Evolutionary conservation across 2,113 vertebrate species (phyloP).

Genomic region (Eulacestoma nigropectus): DNA sequence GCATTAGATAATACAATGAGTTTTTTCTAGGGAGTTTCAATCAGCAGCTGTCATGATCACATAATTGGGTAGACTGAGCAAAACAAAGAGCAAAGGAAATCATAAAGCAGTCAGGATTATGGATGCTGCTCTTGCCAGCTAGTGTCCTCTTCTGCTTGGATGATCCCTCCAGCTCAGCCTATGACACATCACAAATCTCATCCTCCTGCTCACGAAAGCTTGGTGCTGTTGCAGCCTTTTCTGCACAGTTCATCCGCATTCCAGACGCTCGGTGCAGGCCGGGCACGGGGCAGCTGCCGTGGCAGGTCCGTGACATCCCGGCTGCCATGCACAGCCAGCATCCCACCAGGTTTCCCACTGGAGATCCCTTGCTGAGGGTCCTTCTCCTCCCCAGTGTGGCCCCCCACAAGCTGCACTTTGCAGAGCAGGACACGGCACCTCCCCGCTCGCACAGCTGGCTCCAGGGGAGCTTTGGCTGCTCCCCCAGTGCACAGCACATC

Average conservation of each 20-base stretch:
- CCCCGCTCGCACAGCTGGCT: not conserved
- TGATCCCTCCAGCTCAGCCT: not conserved
- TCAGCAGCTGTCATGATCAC: not conserved
- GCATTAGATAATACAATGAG: not conserved
- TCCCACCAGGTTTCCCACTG: not conserved
- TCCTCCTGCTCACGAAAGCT: not conserved
- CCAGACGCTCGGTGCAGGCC: fast-evolving
- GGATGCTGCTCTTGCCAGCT: not conserved
- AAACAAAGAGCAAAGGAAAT: not conserved
- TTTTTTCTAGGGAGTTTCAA: not conserved
- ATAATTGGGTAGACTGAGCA: not conserved
- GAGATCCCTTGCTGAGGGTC: not conserved
- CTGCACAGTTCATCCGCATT: not conserved
- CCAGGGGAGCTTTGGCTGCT: not conserved
- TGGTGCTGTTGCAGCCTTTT: not conserved
- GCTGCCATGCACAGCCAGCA: not conserved
- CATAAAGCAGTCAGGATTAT: not conserved
- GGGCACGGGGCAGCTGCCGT: fast-evolving
- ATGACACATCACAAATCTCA: not conserved
- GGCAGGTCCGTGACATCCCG: not conserved
- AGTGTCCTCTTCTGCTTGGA: not conserved
- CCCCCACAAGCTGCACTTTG: not conserved
- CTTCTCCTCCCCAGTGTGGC: not conserved
- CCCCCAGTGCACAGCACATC: not conserved
- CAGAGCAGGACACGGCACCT: not conserved